phyloP scores from a whole-genome alignment of 1,140 invertebrate genomes.

The Drosophila ironensis region DNA sequence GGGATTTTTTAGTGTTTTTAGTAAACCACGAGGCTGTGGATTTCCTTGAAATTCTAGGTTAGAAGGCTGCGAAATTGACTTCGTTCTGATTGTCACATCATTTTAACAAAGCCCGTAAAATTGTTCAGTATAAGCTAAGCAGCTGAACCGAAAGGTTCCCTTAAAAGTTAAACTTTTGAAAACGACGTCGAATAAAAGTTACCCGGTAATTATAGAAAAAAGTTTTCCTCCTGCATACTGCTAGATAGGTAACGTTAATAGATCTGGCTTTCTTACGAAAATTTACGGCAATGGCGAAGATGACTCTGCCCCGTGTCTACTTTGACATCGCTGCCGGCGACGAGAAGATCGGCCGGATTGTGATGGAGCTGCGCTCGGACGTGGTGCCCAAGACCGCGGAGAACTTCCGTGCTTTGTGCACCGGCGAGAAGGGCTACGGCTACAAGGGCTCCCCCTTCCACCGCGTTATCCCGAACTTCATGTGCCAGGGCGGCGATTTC shows the following conservation, averaged over 20 bases:
- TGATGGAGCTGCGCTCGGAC: constrained; percentile 90
- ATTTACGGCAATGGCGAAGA: constrained; percentile 8
- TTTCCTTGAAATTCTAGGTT: not conserved
- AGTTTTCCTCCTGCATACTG: not conserved
- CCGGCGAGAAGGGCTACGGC: constrained; percentile 95
- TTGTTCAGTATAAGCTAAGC: not conserved
- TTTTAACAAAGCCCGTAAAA: not conserved
- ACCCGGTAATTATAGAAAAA: constrained; percentile 4
- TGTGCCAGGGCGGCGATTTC: constrained; percentile 98
- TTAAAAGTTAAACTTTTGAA: not conserved
- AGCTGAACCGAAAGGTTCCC: not conserved
- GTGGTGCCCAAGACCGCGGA: constrained; percentile 95
- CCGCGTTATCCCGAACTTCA: constrained; percentile 98
- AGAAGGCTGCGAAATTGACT: not conserved
- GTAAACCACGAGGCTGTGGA: too few species aligned
- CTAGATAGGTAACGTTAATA: not conserved
- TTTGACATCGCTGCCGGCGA: constrained; percentile 17
- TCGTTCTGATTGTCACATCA: not conserved
- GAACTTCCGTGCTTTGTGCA: constrained; percentile 96
- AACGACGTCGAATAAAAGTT: not conserved
- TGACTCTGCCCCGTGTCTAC: constrained; percentile 23
- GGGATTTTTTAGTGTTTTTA: too few species aligned
- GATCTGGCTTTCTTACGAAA: constrained; percentile 3
- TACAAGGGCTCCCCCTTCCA: constrained; percentile 95
- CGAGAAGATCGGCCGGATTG: constrained; percentile 17